Conservation (phyloP, 2,888 invertebrate species). For the Drosophila leonis region DNA sequence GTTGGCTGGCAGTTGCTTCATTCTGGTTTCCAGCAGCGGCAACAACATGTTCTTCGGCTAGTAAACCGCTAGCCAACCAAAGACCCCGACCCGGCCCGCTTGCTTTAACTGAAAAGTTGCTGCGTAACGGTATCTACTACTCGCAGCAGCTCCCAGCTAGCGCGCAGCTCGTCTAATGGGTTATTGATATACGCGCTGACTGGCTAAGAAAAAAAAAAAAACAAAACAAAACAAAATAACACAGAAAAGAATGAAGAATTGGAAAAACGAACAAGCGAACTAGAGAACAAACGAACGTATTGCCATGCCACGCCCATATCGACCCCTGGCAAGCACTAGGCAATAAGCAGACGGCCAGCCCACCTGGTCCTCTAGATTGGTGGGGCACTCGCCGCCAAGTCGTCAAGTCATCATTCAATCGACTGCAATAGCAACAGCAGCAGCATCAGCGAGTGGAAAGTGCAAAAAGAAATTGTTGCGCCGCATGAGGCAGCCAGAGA, state of each 20-base stretch:
- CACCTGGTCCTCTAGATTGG: conserved; percentile 28
- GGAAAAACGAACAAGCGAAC: conserved; percentile 10
- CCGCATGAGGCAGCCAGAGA: conserved; percentile 48
- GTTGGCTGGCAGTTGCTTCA: conserved; percentile 47
- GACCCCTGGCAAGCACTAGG: conserved; percentile 14
- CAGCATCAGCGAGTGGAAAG: conserved; percentile 59
- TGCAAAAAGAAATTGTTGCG: conserved; percentile 65
- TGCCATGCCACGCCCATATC: conserved; percentile 39
- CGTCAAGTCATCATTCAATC: conserved; percentile 57
- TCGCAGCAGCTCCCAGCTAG: conserved; percentile 26
- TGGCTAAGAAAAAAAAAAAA: conserved; percentile 18
- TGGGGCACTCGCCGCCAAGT: conserved; percentile 19
- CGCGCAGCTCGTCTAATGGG: conserved; percentile 58
- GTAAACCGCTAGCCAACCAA: conserved; percentile 43
- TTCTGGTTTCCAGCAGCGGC: conserved; percentile 56
- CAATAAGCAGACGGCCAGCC: conserved; percentile 21
- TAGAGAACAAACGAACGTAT: conserved; percentile 21
- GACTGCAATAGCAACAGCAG: conserved; percentile 43
- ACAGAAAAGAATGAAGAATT: conserved; percentile 8
- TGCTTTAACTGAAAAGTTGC: conserved; percentile 56
- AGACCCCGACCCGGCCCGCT: conserved; percentile 23
- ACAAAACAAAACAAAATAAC: not conserved
- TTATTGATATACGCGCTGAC: conserved; percentile 67
- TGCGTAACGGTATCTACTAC: conserved; percentile 80
- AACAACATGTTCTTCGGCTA: conserved; percentile 59